Conservation (phyloP, 2,888 invertebrate species). For the Leuctra nigra region DNA sequence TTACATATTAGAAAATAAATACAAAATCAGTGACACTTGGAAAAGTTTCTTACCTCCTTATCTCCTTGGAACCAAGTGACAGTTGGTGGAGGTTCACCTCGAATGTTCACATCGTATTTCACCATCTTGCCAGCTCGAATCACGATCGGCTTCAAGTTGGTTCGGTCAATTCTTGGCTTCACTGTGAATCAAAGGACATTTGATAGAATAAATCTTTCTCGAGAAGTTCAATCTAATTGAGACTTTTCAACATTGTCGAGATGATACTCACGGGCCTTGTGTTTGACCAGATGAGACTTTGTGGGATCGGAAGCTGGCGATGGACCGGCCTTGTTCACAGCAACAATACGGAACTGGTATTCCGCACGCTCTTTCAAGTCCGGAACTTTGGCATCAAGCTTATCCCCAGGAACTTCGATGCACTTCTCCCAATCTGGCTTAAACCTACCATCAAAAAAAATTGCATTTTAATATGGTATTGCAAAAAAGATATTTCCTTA, state of each 20-base stretch:
- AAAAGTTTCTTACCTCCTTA: slow-evolving; percentile 50
- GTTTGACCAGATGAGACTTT: slow-evolving; percentile 80
- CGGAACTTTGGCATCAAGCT: slow-evolving; percentile 68
- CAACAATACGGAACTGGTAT: slow-evolving; percentile 85
- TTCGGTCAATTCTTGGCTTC: slow-evolving; percentile 95
- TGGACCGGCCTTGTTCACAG: slow-evolving; percentile 89
- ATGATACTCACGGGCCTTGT: slow-evolving; percentile 68
- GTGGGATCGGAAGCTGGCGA: slow-evolving; percentile 88
- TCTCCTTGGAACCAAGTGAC: slow-evolving; percentile 85
- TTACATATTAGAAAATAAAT: too few relatives aligned
- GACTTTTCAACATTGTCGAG: too few relatives aligned
- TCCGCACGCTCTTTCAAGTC: slow-evolving; percentile 86
- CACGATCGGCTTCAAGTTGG: slow-evolving; percentile 81
- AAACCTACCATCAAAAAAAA: slow-evolving; percentile 36
- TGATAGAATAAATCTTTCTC: too few relatives aligned
- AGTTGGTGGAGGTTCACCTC: slow-evolving; percentile 93
- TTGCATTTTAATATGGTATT: too few relatives aligned
- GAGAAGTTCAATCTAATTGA: too few relatives aligned
- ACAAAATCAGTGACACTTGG: too few relatives aligned
- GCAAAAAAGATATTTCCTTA: background rate
- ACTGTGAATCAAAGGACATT: too few relatives aligned
- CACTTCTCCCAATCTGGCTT: slow-evolving; percentile 89
- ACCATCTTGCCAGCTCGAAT: slow-evolving; percentile 89
- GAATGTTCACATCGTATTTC: slow-evolving; percentile 88
- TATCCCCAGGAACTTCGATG: slow-evolving; percentile 69